phyloP scores from a whole-genome alignment of 1,140 invertebrate genomes.

The Aricia agestis region DNA sequence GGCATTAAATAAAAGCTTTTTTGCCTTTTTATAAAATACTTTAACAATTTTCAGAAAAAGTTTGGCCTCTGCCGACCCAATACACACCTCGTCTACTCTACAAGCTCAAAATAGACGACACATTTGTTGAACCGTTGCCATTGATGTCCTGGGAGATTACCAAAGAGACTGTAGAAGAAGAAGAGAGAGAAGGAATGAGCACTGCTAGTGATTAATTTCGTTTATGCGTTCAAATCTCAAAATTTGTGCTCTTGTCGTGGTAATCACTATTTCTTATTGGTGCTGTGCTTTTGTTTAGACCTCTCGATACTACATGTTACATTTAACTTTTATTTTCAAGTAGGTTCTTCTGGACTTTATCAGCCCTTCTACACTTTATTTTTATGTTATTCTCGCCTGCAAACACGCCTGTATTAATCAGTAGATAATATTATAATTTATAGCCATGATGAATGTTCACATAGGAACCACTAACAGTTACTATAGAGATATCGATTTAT shows the following conservation, averaged over 20 bases:
- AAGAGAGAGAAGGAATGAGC: conserved; percentile 46
- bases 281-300: no score
- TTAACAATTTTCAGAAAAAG: conserved; percentile 41
- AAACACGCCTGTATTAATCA: no score
- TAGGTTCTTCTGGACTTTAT: no score
- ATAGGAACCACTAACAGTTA: conserved; percentile 27
- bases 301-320: no score
- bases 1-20: no score
- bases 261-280: no score
- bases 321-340: no score
- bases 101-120: conserved; percentile 64
- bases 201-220: conserved; percentile 33
- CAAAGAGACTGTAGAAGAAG: conserved; percentile 47
- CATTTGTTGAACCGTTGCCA: conserved; percentile 64
- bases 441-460: neutral
- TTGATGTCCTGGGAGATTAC: conserved; percentile 66
- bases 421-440: no score
- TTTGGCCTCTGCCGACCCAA: conserved; percentile 63
- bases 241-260: no score
- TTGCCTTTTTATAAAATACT: neutral
- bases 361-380: no score
- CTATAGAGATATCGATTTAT: conserved; percentile 54
- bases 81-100: conserved; percentile 59
- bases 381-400: no score
- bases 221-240: no score